Percentiles rank a stretch among this genome's conserved stretches.
Conservation (phyloP, 2,113 vertebrate genomes). For the Zingel zingel region DNA sequence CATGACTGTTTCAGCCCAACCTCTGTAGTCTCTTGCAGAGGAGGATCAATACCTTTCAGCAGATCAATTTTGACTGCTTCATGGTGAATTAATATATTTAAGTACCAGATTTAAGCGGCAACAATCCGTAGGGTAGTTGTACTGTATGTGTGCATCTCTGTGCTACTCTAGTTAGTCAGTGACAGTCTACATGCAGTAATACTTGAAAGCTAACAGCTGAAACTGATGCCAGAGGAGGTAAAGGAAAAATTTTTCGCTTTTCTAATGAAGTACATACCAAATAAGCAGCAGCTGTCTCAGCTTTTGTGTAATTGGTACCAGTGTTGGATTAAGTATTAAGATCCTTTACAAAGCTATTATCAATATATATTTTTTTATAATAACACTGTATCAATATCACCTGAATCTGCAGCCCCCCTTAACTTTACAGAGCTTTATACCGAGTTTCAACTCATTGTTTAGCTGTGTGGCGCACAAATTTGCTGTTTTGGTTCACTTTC, state of each 20-base stretch:
- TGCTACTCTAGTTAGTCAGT: too few species aligned
- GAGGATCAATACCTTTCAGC: slow-evolving; percentile 44
- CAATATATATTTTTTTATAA: background rate
- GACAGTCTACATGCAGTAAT: background rate
- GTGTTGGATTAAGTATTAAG: background rate
- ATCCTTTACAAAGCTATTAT: background rate
- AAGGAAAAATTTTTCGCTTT: background rate
- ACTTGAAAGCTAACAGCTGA: background rate
- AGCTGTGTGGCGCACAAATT: background rate
- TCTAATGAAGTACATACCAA: background rate
- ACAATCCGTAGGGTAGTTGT: background rate
- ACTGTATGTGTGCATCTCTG: background rate
- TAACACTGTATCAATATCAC: background rate
- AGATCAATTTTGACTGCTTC: slow-evolving; percentile 49
- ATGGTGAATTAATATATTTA: slow-evolving; percentile 38
- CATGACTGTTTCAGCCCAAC: background rate
- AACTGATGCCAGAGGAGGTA: background rate
- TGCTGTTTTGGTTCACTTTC: background rate
- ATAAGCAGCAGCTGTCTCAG: background rate
- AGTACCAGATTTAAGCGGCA: slow-evolving; percentile 18
- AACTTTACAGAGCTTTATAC: too few species aligned
- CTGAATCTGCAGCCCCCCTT: background rate
- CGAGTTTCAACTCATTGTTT: background rate
- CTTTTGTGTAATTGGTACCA: background rate
- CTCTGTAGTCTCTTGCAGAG: background rate